A percentile compares a stretch with the other conserved stretches of the same genome.
Evolutionary conservation across 2,797 vertebrate genomes (phyloP).

Genomic region (Eulemur mongoz): DNA sequence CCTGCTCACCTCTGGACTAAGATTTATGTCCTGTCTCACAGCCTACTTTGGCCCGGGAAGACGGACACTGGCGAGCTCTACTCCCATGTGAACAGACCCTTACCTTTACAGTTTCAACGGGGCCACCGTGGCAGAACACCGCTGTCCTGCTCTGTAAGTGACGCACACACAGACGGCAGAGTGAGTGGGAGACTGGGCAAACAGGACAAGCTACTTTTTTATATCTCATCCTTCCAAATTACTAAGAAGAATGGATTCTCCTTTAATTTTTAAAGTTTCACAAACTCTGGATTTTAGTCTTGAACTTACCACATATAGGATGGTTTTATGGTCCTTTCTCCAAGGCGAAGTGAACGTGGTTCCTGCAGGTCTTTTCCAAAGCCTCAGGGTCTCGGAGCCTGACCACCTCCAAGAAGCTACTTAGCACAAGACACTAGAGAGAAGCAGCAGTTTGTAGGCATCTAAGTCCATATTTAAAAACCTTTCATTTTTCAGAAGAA

Average conservation of each 20-base stretch:
- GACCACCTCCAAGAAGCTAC: not conserved
- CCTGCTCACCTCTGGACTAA: not conserved
- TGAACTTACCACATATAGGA: not conserved
- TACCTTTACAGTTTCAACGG: not conserved
- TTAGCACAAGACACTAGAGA: not conserved
- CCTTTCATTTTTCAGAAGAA: not conserved
- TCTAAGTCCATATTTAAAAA: conserved; percentile 26
- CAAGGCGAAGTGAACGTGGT: not conserved
- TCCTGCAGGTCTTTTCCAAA: not conserved
- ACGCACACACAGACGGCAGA: not conserved
- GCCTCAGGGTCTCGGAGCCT: not conserved
- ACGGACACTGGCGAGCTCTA: not conserved
- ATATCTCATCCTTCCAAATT: not conserved
- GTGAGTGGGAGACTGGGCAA: not conserved
- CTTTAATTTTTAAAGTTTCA: not conserved
- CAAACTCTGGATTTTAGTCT: not conserved
- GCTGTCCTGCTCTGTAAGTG: not conserved
- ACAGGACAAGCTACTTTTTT: not conserved
- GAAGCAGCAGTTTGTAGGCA: not conserved
- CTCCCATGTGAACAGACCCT: not conserved
- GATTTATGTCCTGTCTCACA: not conserved
- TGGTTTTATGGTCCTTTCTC: not conserved
- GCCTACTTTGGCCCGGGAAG: not conserved
- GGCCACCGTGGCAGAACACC: fast-evolving
- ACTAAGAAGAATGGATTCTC: not conserved